Evolutionary conservation across 2,888 invertebrate genomes (phyloP), one percentile per base, ranked within the genome.

Genomic region (Conchocele bisecta): DNA sequence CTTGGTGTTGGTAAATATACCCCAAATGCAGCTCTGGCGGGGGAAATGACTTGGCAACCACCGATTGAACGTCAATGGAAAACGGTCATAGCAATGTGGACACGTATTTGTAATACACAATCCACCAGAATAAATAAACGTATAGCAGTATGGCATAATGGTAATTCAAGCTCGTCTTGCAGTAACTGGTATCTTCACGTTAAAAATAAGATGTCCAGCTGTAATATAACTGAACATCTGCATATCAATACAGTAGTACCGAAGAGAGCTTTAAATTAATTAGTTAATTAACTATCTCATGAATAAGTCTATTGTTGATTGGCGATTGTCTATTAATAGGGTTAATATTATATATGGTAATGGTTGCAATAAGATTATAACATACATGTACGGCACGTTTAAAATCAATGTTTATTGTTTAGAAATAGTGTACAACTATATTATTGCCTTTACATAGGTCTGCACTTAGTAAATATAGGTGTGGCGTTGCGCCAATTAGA

Each of bases 11-110:
- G 54, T 15, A 67, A 60, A 60, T 35, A 35, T 6, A 60, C 54
- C 2, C 60, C 60, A 5, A 60, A 60, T 51, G 24, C 20, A 35
- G 67, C 53, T 33, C 22, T 59, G n/a, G 20, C 39, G 4, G 54
- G 60, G 7, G 67, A 67, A 24, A 54, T 60, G 44, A 56, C 44
- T 9, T 63, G 69, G 58, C 33, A 31, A 26, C 39, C 69, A 7
- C 20, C 44, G 22, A 17, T 5, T 17, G 46, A 46, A 37, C 31
- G 29, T 5, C 51, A 51, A 29, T 51, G 51, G 51, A 51, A 31
- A 51, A 29, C 24, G 13, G 33, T 51, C 6, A 4, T 3, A 9
- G 20, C 20, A n/a, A 20, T 31, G 9, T 29, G 51, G 51, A 13
- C 28, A 29, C 28, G 26, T 31, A 11, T 51, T 5, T 6, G 20